Conservation (phyloP, 2,888 invertebrate genomes). For the Eulithis prunata region DNA sequence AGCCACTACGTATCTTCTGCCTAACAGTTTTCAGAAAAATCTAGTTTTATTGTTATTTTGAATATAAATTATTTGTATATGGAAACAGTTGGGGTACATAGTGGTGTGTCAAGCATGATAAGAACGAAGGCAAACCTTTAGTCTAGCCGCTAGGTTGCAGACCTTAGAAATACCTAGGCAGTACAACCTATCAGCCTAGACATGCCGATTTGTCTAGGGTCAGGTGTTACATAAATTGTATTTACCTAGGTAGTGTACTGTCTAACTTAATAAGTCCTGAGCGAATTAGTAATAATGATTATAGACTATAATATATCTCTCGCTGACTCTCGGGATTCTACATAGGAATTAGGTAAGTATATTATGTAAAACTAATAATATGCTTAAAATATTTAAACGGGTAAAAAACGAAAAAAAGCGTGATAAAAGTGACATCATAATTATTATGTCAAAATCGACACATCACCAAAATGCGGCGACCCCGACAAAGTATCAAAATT, state of each 20-base stretch:
- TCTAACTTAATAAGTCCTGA: background rate
- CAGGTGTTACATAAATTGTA: conserved; percentile 28
- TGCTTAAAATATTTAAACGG: no score
- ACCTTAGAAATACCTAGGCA: conserved; percentile 33
- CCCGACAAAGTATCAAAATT: conserved; percentile 40
- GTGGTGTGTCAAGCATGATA: conserved; percentile 14
- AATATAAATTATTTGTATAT: background rate
- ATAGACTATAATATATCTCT: no score
- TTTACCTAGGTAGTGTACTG: conserved; percentile 13
- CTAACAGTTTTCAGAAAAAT: no score
- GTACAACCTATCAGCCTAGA: background rate
- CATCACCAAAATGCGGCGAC: conserved; percentile 50
- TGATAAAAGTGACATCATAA: conserved; percentile 24
- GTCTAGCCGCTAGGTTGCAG: conserved; percentile 31
- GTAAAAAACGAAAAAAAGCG: background rate
- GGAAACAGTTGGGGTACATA: background rate
- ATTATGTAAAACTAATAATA: no score
- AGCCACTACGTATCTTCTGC: no score
- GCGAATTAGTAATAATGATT: no score
- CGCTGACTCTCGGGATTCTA: no score
- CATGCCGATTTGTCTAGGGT: conserved; percentile 20
- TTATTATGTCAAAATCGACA: conserved; percentile 26
- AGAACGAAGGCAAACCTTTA: conserved; percentile 18
- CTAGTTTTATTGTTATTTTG: no score
- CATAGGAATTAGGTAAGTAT: no score